Evolutionary conservation across 2,797 vertebrate species (phyloP).

Genomic region (Bovichtus variegatus): DNA sequence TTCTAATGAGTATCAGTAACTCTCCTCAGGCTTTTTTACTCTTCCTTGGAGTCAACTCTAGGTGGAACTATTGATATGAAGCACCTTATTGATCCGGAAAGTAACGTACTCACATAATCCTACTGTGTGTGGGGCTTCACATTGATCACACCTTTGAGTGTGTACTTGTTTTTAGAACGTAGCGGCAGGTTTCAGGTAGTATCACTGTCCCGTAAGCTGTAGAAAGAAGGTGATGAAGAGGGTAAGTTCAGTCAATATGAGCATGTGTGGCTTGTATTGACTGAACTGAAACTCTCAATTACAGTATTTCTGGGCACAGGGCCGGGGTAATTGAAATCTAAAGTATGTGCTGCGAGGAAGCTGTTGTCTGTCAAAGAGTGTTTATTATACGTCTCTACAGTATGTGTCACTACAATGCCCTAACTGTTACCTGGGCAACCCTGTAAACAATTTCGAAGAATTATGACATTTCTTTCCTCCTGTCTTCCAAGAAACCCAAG

Average conservation of each 20-base stretch:
- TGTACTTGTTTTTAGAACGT: background rate
- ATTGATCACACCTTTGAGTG: background rate
- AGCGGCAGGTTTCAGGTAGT: too few species aligned
- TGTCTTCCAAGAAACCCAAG: constrained; percentile 1
- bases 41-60: background rate
- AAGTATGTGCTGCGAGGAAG: background rate
- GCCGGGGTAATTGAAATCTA: background rate
- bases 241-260: background rate
- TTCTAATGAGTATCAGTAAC: background rate
- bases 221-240: background rate
- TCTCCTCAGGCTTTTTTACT: background rate
- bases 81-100: background rate
- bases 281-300: background rate
- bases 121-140: background rate
- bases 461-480: background rate
- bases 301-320: background rate
- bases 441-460: background rate
- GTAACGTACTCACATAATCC: background rate
- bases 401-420: background rate
- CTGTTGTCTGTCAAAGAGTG: background rate
- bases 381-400: background rate
- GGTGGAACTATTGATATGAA: background rate
- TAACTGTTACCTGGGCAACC: background rate
- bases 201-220: background rate
- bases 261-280: background rate